Evolutionary conservation across 2,888 invertebrate species (phyloP).

Genomic region (Serrognathus titanus): DNA sequence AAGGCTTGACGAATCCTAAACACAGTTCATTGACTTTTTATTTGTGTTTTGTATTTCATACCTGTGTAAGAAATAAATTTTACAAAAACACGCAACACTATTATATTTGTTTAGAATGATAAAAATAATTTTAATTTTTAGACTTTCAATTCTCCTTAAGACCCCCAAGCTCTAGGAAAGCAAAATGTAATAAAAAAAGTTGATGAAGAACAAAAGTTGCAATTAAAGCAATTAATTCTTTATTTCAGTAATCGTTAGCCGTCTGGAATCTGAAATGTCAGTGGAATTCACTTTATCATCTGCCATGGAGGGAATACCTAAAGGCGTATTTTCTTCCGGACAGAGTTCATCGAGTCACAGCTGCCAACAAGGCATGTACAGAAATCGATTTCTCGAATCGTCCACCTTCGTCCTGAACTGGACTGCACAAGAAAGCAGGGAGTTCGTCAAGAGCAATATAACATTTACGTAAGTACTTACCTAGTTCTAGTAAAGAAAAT

Average conservation of each 20-base stretch:
- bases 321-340: constrained; percentile 14
- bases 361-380: constrained; percentile 15
- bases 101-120: no score
- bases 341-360: background rate
- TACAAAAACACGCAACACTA: no score
- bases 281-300: constrained; percentile 20
- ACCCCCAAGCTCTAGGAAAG: no score
- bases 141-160: no score
- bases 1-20: no score
- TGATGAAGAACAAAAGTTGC: no score
- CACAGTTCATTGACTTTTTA: no score
- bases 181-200: no score
- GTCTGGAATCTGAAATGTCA: background rate
- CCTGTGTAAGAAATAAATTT: no score
- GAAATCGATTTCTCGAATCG: constrained; percentile 19
- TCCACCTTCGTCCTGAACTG: constrained; percentile 32
- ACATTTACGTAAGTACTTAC: constrained; percentile 39
- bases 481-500: no score
- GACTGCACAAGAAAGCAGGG: constrained; percentile 30
- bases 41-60: no score
- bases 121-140: no score
- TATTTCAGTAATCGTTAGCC: constrained; percentile 21
- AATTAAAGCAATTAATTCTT: background rate
- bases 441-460: constrained; percentile 31
- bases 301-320: constrained; percentile 12